Conservation (phyloP, 2,797 vertebrate genomes). For the Lerista edwardsae region DNA sequence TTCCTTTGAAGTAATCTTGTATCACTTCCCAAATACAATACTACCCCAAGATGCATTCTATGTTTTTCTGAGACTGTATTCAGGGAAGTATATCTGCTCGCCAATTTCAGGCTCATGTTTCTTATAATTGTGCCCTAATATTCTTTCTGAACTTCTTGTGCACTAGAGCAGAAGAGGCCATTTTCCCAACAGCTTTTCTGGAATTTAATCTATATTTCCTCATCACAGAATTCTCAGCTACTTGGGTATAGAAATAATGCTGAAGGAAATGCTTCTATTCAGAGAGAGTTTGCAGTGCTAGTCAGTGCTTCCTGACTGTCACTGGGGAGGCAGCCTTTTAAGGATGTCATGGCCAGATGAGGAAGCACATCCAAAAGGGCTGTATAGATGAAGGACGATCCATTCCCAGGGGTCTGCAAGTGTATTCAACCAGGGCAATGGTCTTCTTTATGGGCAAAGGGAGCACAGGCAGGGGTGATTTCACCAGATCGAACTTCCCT, state of each 20-base stretch:
- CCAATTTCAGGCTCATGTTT: not conserved
- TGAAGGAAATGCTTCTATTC: constrained; percentile 33
- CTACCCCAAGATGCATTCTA: not conserved
- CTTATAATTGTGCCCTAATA: constrained; percentile 1
- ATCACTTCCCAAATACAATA: not conserved
- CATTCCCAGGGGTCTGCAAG: constrained; percentile 44
- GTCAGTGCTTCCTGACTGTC: constrained; percentile 47
- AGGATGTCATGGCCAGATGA: constrained; percentile 52
- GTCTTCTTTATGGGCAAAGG: constrained; percentile 50
- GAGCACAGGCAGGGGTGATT: constrained; percentile 44
- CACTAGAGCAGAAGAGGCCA: not conserved
- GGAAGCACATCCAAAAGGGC: constrained; percentile 34
- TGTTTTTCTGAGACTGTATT: not conserved
- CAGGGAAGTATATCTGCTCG: not conserved
- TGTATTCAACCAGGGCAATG: constrained; percentile 55
- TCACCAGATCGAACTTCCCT: constrained; percentile 49
- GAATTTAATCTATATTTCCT: constrained; percentile 41
- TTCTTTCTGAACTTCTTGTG: constrained; percentile 1
- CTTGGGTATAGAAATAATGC: constrained; percentile 35
- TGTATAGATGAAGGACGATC: constrained; percentile 63
- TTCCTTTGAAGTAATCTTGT: not conserved
- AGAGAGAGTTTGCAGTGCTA: constrained; percentile 43
- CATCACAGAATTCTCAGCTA: constrained; percentile 29
- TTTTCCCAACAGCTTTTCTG: constrained; percentile 19
- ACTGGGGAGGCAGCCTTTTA: constrained; percentile 48